Base-by-base conservation (phyloP, 1,140 invertebrate species). In the Drosophila trapezifrons region DNA sequence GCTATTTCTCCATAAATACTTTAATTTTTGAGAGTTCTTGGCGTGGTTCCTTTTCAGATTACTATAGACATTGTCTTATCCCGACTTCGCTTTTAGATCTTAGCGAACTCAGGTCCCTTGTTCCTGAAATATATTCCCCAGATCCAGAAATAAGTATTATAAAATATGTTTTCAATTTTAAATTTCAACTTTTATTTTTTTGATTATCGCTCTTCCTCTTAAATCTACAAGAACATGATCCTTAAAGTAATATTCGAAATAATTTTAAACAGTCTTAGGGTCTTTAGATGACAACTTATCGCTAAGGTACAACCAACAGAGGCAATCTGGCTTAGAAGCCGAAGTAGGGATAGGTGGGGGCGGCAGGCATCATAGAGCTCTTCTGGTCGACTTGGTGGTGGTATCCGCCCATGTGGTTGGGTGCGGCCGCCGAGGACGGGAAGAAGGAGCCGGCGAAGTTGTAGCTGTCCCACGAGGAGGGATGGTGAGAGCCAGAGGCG, bases 401-500 rank as follows among this genome's bases (percentile, higher is more conserved):
- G 56, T 91, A 91, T 55, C 78, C 63, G 22, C 72, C 56, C 64
- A 91, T 83, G 46, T 90, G 87, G 46, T 76, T 86, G 32, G 54
- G 37, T 12, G 56, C 66, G 15, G 78, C 29, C n/a, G 55, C 51
- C 8, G 65, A 40, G 18, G 79, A 64, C 9, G 90, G 78, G 55
- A 91, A 91, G 55, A 91, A 91, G 17, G 90, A 79, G 15, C 84
- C 76, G 18, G 85, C 75, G 20, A 91, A 91, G 74, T 91, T 91
- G 65, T 91, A 91, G 57, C 79, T 77, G 25, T 91, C 90, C 90
- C 90, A 91, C 7, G 87, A 76, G 12, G 85, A 59, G 1, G 80
- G 51, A 42, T 84, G 83, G 67, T 90, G 90, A 0, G 89, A 80
- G 7, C 84, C 83, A 1, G 86, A 89, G 13, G 83, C 90, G 8